Evolutionary conservation across 2,888 invertebrate species (phyloP).

Genomic region (Philaethria dido): DNA sequence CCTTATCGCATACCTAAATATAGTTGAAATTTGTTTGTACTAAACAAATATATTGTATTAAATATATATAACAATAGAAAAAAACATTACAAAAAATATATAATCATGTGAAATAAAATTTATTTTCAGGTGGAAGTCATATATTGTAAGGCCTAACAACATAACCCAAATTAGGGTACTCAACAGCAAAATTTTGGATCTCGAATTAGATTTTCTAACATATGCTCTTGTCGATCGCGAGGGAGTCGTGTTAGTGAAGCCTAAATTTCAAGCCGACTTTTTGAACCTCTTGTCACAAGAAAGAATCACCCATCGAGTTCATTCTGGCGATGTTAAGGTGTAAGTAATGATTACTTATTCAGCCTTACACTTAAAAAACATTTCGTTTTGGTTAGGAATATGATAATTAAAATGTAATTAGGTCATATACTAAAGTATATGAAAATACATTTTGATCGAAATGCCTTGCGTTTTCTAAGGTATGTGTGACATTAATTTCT

Average conservation of each 20-base stretch:
- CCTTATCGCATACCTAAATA: too few species aligned
- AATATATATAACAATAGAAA: background rate
- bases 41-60: too few species aligned
- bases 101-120: background rate
- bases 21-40: too few species aligned
- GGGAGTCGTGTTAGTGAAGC: constrained; percentile 70
- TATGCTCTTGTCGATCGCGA: constrained; percentile 49
- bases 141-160: constrained; percentile 39
- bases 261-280: constrained; percentile 60
- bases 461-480: too few species aligned
- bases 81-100: background rate
- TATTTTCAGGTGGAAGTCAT: constrained; percentile 45
- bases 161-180: constrained; percentile 38
- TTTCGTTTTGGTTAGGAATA: too few species aligned
- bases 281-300: constrained; percentile 54
- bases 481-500: too few species aligned
- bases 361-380: too few species aligned
- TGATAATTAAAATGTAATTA: too few species aligned
- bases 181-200: constrained; percentile 25
- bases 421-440: too few species aligned
- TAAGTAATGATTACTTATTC: constrained; percentile 59
- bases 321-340: constrained; percentile 75
- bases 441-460: too few species aligned
- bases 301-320: constrained; percentile 65
- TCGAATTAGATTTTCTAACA: constrained; percentile 44